These are phyloP conservation scores for Mystacides longicornis DNA, from an alignment of 2,888 invertebrate genomes.

Conservation along the genomic window DNA sequence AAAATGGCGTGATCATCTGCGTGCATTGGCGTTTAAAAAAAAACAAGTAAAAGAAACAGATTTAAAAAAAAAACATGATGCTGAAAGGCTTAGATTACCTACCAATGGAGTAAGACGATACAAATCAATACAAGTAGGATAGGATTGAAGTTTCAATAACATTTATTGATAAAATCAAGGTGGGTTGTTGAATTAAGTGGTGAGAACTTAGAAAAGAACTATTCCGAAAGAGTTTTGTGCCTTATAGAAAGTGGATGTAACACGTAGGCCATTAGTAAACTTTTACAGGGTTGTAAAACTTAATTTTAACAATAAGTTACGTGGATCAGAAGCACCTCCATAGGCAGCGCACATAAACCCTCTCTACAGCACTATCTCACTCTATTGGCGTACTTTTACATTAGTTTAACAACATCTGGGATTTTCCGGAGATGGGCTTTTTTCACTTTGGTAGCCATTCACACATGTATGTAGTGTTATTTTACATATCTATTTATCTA, in stretches of 20 bases:
- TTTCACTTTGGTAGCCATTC: no score
- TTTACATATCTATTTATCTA: not conserved
- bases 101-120: no score
- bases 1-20: no score
- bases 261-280: conserved; percentile 17
- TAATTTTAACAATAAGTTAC: conserved; percentile 10
- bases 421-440: not conserved
- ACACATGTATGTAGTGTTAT: no score
- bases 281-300: conserved; percentile 16
- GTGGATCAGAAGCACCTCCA: not conserved
- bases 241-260: not conserved
- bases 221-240: not conserved
- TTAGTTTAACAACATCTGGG: not conserved
- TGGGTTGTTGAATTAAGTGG: conserved; percentile 1
- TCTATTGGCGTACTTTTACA: not conserved
- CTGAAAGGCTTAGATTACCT: no score
- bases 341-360: not conserved
- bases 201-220: not conserved
- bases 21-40: no score
- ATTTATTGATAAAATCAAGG: conserved; percentile 1
- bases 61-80: no score
- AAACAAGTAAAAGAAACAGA: no score
- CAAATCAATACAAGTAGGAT: no score
- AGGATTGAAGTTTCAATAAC: not conserved
- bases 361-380: not conserved